Evolutionary conservation across 2,888 invertebrate genomes (phyloP).

Genomic region (Hololepta plana): DNA sequence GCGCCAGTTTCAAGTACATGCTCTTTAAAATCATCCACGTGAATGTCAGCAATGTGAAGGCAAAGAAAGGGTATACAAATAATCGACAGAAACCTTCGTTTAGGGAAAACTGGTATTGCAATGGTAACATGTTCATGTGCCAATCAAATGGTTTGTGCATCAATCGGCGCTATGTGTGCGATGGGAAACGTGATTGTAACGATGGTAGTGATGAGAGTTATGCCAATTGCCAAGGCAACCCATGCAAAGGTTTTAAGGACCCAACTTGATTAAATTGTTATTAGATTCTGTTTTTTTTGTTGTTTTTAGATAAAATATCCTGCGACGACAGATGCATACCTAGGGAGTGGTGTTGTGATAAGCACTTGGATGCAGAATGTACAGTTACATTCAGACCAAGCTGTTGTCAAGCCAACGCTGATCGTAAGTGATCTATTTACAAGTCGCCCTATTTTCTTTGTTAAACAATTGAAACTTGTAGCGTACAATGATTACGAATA

Average conservation of each 20-base stretch:
- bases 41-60: constrained; percentile 13
- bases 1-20: constrained; percentile 21
- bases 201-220: constrained; percentile 31
- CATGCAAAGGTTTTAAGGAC: constrained; percentile 32
- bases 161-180: constrained; percentile 30
- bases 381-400: constrained; percentile 25
- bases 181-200: constrained; percentile 32
- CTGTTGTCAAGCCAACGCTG: constrained; percentile 26
- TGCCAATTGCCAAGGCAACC: constrained; percentile 24
- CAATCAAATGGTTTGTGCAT: constrained; percentile 26
- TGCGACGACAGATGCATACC: constrained; percentile 35
- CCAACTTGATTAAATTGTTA: neutral
- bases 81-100: constrained; percentile 2
- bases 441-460: constrained; percentile 5
- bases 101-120: constrained; percentile 15
- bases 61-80: neutral
- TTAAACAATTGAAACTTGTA: constrained; percentile 6
- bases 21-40: constrained; percentile 18
- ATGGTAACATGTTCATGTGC: constrained; percentile 23
- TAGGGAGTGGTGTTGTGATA: constrained; percentile 32
- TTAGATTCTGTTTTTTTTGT: constrained; percentile 4
- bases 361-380: constrained; percentile 27
- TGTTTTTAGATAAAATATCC: constrained; percentile 24
- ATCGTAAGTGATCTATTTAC: constrained; percentile 18
- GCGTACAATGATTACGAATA: too few species aligned